These are phyloP conservation scores for Bilobella aurantiaca DNA, from an alignment of 1,140 invertebrate species.

Conservation along the genomic window DNA sequence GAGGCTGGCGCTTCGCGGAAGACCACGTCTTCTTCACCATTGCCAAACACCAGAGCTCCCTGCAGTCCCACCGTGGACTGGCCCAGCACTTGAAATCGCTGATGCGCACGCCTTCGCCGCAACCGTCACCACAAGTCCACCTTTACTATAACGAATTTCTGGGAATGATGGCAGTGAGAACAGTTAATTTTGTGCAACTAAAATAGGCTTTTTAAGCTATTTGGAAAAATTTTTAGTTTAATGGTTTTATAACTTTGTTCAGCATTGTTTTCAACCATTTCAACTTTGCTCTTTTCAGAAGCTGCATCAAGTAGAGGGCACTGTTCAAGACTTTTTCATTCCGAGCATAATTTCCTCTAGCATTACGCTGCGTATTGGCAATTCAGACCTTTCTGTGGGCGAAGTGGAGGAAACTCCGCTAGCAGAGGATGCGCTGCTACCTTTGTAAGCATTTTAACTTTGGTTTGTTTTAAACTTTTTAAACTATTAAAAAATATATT, in stretches of 20 bases:
- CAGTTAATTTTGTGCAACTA: slow-evolving; percentile 11
- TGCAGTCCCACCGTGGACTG: slow-evolving; percentile 59
- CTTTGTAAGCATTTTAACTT: slow-evolving; percentile 7
- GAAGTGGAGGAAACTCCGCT: slow-evolving; percentile 43
- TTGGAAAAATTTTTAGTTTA: slow-evolving; percentile 33
- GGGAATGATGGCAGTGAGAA: slow-evolving; percentile 60
- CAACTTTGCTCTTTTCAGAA: no score
- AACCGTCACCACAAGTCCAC: slow-evolving; percentile 62
- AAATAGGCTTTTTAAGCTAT: no score
- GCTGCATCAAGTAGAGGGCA: slow-evolving; percentile 40
- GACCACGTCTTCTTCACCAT: slow-evolving; percentile 92
- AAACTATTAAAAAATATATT: no score
- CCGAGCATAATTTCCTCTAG: slow-evolving; percentile 32
- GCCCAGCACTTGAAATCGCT: slow-evolving; percentile 67
- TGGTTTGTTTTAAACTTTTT: no score
- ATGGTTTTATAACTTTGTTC: slow-evolving; percentile 21
- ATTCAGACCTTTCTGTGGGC: slow-evolving; percentile 57
- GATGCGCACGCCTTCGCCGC: slow-evolving; percentile 61
- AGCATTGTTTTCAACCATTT: no score
- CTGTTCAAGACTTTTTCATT: slow-evolving; percentile 18
- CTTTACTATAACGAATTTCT: slow-evolving; percentile 80
- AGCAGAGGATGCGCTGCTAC: slow-evolving; percentile 32
- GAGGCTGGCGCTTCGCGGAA: slow-evolving; percentile 79
- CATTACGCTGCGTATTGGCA: slow-evolving; percentile 42
- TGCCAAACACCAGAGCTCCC: slow-evolving; percentile 69